Evolutionary conservation across 2,888 invertebrate species (phyloP).

Genomic region (Heliconius cydno): DNA sequence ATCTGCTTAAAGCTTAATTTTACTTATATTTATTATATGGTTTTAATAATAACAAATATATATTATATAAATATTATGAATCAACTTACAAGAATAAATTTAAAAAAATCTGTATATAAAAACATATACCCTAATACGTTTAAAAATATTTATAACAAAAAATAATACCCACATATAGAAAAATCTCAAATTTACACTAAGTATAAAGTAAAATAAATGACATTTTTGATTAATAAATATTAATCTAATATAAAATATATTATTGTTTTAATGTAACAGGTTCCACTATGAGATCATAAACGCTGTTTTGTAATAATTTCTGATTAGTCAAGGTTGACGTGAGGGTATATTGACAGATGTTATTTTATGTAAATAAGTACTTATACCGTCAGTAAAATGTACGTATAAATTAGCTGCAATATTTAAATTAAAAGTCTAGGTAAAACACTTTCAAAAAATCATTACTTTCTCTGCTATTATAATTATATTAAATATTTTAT

Average conservation of each 20-base stretch:
- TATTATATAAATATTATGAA: neutral
- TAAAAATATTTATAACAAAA: neutral
- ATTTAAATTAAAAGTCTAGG: neutral
- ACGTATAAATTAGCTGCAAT: neutral
- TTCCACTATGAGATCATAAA: constrained; percentile 21
- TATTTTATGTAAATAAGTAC: neutral
- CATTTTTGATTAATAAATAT: neutral
- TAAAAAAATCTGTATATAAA: neutral
- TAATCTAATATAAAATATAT: neutral
- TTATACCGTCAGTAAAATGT: neutral
- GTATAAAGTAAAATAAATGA: neutral
- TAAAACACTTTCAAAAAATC: neutral
- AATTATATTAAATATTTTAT: neutral
- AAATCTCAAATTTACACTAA: neutral
- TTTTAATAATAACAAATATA: neutral
- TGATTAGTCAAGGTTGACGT: constrained; percentile 10
- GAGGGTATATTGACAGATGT: neutral
- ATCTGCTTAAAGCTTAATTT: neutral
- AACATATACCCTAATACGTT: neutral
- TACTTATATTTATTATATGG: neutral
- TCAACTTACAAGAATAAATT: neutral
- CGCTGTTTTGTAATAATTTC: constrained; percentile 1
- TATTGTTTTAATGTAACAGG: neutral
- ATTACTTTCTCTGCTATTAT: neutral
- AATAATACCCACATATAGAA: too few species aligned